These are phyloP conservation scores for Nannobrachium achirus DNA, from an alignment of 2,113 vertebrate species.

Conservation along the genomic window DNA sequence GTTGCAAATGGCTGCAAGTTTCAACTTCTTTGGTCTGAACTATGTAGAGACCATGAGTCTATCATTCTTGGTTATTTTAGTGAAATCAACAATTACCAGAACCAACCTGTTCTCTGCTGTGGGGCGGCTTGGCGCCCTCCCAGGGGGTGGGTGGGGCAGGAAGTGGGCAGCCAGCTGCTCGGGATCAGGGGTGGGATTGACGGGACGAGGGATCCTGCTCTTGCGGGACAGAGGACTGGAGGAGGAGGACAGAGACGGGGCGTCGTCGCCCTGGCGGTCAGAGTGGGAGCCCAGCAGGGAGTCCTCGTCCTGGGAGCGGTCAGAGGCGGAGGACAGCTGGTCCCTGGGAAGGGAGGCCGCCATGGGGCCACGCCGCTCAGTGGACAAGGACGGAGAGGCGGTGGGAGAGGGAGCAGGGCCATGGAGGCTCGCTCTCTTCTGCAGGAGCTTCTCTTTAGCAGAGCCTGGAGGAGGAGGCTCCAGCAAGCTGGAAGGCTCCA, in stretches of 20 bases:
- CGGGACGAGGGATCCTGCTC: constrained; percentile 95
- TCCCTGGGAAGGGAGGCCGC: constrained; percentile 85
- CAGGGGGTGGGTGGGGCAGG: constrained; percentile 91
- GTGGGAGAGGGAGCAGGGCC: constrained; percentile 82
- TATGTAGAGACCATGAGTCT: too few relatives aligned
- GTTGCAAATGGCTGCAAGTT: too few relatives aligned
- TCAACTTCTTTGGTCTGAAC: too few relatives aligned
- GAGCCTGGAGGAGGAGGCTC: constrained; percentile 88
- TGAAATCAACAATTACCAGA: not conserved
- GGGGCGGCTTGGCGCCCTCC: constrained; percentile 88
- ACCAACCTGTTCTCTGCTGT: constrained; percentile 91
- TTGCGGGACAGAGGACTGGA: constrained; percentile 89
- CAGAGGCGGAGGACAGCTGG: constrained; percentile 89
- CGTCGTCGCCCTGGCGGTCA: constrained; percentile 88
- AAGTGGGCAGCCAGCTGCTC: constrained; percentile 87
- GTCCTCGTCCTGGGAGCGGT: constrained; percentile 93
- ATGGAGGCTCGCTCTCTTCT: constrained; percentile 92
- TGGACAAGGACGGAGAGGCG: constrained; percentile 85
- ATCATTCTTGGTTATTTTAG: not conserved
- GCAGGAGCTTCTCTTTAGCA: constrained; percentile 94
- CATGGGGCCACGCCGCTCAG: constrained; percentile 83
- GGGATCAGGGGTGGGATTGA: constrained; percentile 79
- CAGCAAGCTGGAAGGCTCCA: constrained; percentile 89
- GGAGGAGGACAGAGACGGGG: constrained; percentile 85
- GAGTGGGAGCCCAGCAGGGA: constrained; percentile 86